Percentiles rank a stretch among this genome's conserved stretches.
Evolutionary conservation across 2,888 invertebrate genomes (phyloP).

Genomic region (Dichetophora obliterata): DNA sequence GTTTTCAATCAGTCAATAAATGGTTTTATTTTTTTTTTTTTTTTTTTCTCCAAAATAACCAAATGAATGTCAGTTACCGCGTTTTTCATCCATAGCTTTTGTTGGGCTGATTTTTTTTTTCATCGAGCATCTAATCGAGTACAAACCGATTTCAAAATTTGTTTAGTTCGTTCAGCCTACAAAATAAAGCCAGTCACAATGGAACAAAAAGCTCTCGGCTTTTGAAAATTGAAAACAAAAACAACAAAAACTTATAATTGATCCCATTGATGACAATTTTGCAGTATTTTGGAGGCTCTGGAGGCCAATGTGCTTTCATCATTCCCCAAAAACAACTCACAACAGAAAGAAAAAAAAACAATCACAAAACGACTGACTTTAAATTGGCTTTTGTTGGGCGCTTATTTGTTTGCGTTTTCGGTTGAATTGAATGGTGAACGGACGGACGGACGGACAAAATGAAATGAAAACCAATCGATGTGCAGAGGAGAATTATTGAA

Average conservation of each 20-base stretch:
- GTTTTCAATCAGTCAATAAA: conserved; percentile 28
- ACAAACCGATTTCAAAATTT: neutral
- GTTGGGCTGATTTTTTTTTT: no score
- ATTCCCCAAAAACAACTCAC: neutral
- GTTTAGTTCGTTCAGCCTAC: conserved; percentile 15
- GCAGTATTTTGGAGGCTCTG: neutral
- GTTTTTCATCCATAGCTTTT: no score
- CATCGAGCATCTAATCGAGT: neutral
- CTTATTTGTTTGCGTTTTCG: conserved; percentile 7
- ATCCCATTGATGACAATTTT: conserved; percentile 40
- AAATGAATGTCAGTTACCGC: conserved; percentile 14
- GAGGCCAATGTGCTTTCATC: neutral
- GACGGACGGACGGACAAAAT: conserved; percentile 1
- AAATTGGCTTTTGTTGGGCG: conserved; percentile 29
- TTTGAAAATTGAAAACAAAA: neutral
- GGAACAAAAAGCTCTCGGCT: neutral
- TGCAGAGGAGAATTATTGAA: neutral
- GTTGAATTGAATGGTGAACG: conserved; percentile 32
- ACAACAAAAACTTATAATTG: conserved; percentile 38
- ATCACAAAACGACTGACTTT: neutral
- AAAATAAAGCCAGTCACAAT: neutral
- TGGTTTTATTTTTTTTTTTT: conserved; percentile 1
- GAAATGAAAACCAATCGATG: conserved; percentile 9
- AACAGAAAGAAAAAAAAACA: neutral
- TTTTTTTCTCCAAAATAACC: conserved; percentile 22